Evolutionary conservation across 2,797 vertebrate species (phyloP), one percentile per base, ranked within the genome.

Genomic region (Meriones psammophilus): DNA sequence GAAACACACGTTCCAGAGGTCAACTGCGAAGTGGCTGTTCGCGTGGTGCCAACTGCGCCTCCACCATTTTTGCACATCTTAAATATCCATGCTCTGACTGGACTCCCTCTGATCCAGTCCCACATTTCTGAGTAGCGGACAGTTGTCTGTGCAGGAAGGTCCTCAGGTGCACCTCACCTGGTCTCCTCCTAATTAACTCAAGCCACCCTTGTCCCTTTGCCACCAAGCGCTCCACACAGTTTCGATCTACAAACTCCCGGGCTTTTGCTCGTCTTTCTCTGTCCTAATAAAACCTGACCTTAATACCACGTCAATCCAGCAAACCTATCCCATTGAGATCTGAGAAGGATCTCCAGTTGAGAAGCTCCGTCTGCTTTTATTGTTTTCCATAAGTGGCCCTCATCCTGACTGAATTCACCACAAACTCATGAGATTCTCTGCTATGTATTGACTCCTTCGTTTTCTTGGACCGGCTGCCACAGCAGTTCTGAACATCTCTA

Each of bases 171-270:
- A 69, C 46, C 66, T 69, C 66, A 86, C 58, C 33, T 86, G 84
- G 84, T 71, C 15, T 56, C 84, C 66, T 86, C n/a, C 84, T 86
- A 36, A 86, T 86, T 54, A 86, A 69, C 9, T 69, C 84, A 86
- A 86, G 84, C 46, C 84, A 86, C 84, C 56, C 46, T 86, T 86
- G 84, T 69, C 84, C 84, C 84, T 30, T 86, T 69, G 46, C 84
- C 15, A 54, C n/a, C 7, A 86, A 86, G 69, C 60, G 2, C n/a
- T n/a, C 84, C 64, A 69, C n/a, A 9, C 64, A 54, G 30, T 69
- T 86, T 64, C 64, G 26, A 69, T 33, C 42, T 86, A 69, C 64
- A 86, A n/a, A 86, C 84, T 56, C 22, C 84, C 13, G 46, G 84
- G 84, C 84, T 86, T 86, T 86, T 71, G 46, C 66, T 71, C 33